These are phyloP conservation scores for Brassicogethes aeneus DNA, from an alignment of 2,888 invertebrate genomes.

Conservation along the genomic window DNA sequence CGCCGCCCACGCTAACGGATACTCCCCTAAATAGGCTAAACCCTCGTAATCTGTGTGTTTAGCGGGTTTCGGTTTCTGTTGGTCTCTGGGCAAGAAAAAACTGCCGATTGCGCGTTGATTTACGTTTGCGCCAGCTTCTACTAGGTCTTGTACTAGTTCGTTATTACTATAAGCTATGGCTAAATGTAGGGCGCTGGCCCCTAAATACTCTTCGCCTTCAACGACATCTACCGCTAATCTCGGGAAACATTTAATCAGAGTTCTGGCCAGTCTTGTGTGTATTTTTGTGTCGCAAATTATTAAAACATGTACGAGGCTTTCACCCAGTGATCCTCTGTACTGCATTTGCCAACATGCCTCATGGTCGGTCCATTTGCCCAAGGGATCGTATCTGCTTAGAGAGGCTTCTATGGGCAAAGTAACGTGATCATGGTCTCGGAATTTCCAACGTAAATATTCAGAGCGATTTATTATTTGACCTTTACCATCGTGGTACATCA, in stretches of 20 bases:
- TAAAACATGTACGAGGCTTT: conserved; percentile 87
- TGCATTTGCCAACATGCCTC: conserved; percentile 98
- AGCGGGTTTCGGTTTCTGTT: conserved; percentile 69
- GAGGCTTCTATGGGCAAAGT: conserved; percentile 83
- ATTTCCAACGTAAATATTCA: conserved; percentile 85
- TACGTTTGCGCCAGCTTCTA: conserved; percentile 87
- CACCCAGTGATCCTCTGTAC: conserved; percentile 89
- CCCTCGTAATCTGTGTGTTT: conserved; percentile 92
- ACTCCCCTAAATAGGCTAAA: conserved; percentile 94
- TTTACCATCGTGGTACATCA: conserved; percentile 81
- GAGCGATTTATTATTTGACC: conserved; percentile 80
- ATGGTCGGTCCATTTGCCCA: conserved; percentile 83
- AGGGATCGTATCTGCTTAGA: conserved; percentile 74
- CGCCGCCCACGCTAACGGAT: conserved; percentile 94
- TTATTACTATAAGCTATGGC: conserved; percentile 96
- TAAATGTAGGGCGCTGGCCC: conserved; percentile 88
- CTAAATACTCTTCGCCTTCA: conserved; percentile 95
- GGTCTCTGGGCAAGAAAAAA: conserved; percentile 93
- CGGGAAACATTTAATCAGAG: conserved; percentile 84
- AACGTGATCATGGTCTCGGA: conserved; percentile 74
- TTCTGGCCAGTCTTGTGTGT: conserved; percentile 72
- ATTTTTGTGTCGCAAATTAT: conserved; percentile 89
- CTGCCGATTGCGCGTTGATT: conserved; percentile 90
- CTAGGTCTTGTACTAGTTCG: conserved; percentile 85
- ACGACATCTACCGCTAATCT: conserved; percentile 87